These are phyloP conservation scores for Dolichotis patagonum DNA, from an alignment of 2,113 vertebrate genomes.

Conservation along the genomic window DNA sequence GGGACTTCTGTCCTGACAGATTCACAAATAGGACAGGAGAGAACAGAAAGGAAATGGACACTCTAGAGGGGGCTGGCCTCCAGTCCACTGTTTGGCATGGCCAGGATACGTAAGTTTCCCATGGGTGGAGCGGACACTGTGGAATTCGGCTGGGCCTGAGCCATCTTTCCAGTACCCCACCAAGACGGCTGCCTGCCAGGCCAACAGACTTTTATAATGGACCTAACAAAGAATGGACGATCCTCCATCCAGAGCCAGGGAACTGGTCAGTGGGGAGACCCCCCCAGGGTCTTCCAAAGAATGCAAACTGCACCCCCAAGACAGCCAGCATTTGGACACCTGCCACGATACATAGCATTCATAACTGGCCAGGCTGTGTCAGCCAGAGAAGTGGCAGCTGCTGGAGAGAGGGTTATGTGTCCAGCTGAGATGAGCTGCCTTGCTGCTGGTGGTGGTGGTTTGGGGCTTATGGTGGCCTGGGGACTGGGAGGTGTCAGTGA, in stretches of 20 bases:
- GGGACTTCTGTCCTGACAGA: not conserved
- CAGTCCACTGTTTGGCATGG: not conserved
- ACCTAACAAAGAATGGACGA: conserved; percentile 18
- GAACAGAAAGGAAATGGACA: not conserved
- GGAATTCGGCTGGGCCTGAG: conserved; percentile 61
- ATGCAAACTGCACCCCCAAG: conserved; percentile 40
- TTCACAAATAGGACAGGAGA: not conserved
- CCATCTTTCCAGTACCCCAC: conserved; percentile 77
- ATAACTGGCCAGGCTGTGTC: not conserved
- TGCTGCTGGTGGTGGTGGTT: not conserved
- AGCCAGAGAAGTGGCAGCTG: not conserved
- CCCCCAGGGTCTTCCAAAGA: conserved; percentile 56
- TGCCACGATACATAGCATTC: conserved; percentile 22
- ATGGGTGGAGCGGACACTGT: not conserved
- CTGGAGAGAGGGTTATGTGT: not conserved
- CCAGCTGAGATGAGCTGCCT: not conserved
- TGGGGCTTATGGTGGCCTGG: no score
- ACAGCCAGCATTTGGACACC: conserved; percentile 18
- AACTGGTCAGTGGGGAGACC: not conserved
- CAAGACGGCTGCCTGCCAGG: conserved; percentile 64
- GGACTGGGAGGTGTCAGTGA: fast-evolving
- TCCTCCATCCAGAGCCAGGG: not conserved
- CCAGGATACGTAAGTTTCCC: conserved; percentile 36
- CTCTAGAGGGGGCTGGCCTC: not conserved
- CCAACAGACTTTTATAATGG: conserved; percentile 27